A percentile compares a stretch with the other conserved stretches of the same genome.
Evolutionary conservation across 1,140 invertebrate genomes (phyloP).

Genomic region (Pogonus chalceus): DNA sequence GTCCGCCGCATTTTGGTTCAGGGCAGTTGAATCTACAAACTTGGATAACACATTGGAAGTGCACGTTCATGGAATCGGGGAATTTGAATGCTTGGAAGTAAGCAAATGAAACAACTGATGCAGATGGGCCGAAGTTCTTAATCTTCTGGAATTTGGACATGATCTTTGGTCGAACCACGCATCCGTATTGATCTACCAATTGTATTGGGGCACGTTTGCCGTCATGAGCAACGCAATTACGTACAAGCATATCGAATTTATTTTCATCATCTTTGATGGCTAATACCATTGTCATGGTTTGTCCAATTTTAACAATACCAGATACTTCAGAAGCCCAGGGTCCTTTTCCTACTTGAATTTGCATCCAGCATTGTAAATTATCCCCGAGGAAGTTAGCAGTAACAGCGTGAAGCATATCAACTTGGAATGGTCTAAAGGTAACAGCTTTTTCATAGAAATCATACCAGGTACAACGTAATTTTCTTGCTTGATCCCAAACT

Average conservation of each 20-base stretch:
- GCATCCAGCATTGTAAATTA: slow-evolving; percentile 94
- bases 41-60: slow-evolving; percentile 94
- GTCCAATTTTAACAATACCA: slow-evolving; percentile 89
- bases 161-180: slow-evolving; percentile 84
- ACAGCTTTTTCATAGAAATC: slow-evolving; percentile 92
- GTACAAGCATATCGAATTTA: slow-evolving; percentile 89
- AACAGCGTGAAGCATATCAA: slow-evolving; percentile 88
- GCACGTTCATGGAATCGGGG: slow-evolving; percentile 93
- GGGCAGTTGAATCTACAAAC: slow-evolving; percentile 89
- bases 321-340: slow-evolving; percentile 91
- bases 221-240: slow-evolving; percentile 90
- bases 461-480: slow-evolving; percentile 86
- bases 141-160: slow-evolving; percentile 94
- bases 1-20: slow-evolving; percentile 74
- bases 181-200: slow-evolving; percentile 83
- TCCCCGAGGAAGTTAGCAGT: slow-evolving; percentile 91
- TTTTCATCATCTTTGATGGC: slow-evolving; percentile 93
- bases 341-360: slow-evolving; percentile 88
- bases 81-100: slow-evolving; percentile 97
- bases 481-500: slow-evolving; percentile 76
- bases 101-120: slow-evolving; percentile 86
- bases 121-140: slow-evolving; percentile 88
- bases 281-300: slow-evolving; percentile 92
- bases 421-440: slow-evolving; percentile 86
- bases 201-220: slow-evolving; percentile 87